Conservation (phyloP, 2,797 vertebrate genomes). For the Monodelphis domestica region DNA sequence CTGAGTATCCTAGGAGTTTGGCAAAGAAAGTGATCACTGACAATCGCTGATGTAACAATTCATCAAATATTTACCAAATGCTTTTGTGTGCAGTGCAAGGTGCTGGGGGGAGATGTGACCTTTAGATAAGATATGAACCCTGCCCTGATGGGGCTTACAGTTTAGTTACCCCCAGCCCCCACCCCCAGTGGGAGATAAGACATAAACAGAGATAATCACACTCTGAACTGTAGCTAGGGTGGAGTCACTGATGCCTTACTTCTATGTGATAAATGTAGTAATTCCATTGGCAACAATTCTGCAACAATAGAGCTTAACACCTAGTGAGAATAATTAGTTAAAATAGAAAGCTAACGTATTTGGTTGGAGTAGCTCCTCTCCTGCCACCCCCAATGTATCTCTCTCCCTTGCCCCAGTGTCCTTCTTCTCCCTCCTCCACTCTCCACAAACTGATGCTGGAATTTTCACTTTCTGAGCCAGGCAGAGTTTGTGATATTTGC, state of each 20-base stretch:
- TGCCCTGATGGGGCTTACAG: neutral
- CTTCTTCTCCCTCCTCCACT: neutral
- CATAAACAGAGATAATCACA: neutral
- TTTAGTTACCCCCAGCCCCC: neutral
- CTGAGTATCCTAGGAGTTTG: neutral
- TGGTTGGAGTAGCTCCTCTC: neutral
- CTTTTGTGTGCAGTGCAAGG: neutral
- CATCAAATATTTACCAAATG: neutral
- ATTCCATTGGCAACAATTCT: neutral
- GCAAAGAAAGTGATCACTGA: neutral
- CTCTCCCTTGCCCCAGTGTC: neutral
- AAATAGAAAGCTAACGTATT: neutral
- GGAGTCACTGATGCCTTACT: neutral
- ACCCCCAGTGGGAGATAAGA: neutral
- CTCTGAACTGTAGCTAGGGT: neutral
- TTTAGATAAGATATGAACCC: neutral
- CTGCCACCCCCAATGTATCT: neutral
- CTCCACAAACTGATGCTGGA: neutral
- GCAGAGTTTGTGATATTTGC: neutral
- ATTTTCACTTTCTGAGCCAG: neutral
- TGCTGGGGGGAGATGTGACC: neutral
- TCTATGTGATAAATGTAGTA: neutral
- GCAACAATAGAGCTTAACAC: neutral
- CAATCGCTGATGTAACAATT: neutral
- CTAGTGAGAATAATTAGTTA: neutral